phyloP scores from a whole-genome alignment of 2,888 invertebrate species.

The Prionchulus punctatus region DNA sequence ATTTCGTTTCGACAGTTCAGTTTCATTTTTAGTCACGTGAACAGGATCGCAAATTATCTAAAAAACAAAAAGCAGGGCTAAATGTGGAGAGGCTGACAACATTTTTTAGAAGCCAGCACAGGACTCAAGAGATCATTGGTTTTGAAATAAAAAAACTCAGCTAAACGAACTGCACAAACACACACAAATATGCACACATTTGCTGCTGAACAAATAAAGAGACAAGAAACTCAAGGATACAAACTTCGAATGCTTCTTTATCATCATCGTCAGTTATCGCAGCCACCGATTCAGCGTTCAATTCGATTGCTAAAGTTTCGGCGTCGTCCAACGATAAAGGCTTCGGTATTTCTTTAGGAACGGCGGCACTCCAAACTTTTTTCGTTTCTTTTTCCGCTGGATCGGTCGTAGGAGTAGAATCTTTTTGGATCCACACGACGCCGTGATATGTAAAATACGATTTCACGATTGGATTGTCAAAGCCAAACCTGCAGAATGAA shows the following conservation, averaged over 20 bases:
- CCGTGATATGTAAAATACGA: no score
- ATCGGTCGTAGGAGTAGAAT: neutral
- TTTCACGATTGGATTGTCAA: neutral
- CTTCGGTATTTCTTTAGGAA: neutral
- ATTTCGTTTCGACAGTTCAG: neutral
- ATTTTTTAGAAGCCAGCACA: neutral
- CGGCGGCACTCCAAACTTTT: neutral
- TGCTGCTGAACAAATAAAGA: neutral
- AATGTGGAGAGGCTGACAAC: neutral
- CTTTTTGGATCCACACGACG: neutral
- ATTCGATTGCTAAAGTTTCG: constrained; percentile 1
- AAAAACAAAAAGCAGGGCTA: neutral
- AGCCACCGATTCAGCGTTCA: neutral
- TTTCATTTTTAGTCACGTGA: neutral
- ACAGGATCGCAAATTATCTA: neutral
- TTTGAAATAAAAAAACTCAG: neutral
- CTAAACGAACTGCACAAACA: no score
- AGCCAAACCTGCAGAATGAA: neutral
- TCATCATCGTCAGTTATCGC: neutral
- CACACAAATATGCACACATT: neutral
- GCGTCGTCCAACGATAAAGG: neutral
- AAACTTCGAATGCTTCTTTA: neutral
- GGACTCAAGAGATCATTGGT: neutral
- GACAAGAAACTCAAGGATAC: neutral
- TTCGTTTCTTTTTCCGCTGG: neutral